Evolutionary conservation across 2,888 invertebrate species (phyloP).

Genomic region (Myopa tessellatipennis): DNA sequence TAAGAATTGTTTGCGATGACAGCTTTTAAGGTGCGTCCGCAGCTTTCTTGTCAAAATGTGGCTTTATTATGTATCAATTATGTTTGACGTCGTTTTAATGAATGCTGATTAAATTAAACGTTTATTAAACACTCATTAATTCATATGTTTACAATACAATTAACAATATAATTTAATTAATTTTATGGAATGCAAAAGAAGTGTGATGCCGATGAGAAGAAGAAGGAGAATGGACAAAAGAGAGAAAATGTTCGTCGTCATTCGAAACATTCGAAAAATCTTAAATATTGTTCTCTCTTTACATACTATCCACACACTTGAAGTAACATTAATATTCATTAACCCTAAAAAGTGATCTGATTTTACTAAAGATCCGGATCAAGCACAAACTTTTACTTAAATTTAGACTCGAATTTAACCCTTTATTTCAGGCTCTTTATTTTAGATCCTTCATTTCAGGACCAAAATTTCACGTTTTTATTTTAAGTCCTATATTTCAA

Average conservation of each 20-base stretch:
- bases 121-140: not conserved
- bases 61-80: not conserved
- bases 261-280: too few relatives aligned
- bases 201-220: not conserved
- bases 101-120: not conserved
- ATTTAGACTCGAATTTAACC: too few relatives aligned
- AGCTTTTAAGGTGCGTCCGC: conserved; percentile 26
- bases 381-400: too few relatives aligned
- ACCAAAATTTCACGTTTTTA: too few relatives aligned
- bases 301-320: too few relatives aligned
- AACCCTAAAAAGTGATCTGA: too few relatives aligned
- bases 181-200: not conserved
- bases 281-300: too few relatives aligned
- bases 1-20: conserved; percentile 18
- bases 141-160: not conserved
- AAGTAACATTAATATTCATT: too few relatives aligned
- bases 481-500: too few relatives aligned
- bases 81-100: not conserved
- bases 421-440: too few relatives aligned
- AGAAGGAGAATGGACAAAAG: not conserved
- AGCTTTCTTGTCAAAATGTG: conserved; percentile 2
- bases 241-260: not conserved
- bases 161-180: not conserved
- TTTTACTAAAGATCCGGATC: too few relatives aligned
- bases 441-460: too few relatives aligned